These are phyloP conservation scores for Aeoliscus strigatus DNA, from an alignment of 2,797 vertebrate species.

Conservation along the genomic window DNA sequence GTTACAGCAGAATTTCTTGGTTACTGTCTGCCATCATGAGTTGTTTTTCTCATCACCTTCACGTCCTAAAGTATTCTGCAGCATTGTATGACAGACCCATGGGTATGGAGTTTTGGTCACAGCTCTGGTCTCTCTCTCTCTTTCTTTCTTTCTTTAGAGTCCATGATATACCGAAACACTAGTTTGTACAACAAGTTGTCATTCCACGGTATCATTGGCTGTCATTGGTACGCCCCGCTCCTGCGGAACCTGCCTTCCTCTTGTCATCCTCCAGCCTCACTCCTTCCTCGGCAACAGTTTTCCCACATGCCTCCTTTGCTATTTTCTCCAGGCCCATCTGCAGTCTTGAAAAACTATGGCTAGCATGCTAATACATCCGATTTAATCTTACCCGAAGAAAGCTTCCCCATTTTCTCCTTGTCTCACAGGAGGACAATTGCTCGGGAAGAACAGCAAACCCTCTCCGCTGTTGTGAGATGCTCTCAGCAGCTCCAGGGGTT, in stretches of 20 bases:
- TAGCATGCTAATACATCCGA: conserved; percentile 64
- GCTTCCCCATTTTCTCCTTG: conserved; percentile 38
- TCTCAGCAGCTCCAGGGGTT: conserved; percentile 58
- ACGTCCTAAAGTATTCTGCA: too few relatives aligned
- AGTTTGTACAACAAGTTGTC: too few relatives aligned
- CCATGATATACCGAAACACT: too few relatives aligned
- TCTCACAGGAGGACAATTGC: conserved; percentile 47
- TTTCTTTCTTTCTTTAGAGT: too few relatives aligned
- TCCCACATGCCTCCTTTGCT: conserved; percentile 33
- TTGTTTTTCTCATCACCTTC: too few relatives aligned
- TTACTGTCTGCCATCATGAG: too few relatives aligned
- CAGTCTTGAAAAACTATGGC: conserved; percentile 24
- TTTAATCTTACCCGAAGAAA: conserved; percentile 62
- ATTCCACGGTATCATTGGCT: too few relatives aligned
- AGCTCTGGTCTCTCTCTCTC: too few relatives aligned
- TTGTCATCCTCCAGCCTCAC: conserved; percentile 31
- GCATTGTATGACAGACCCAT: too few relatives aligned
- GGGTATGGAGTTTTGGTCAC: too few relatives aligned
- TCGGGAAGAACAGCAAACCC: conserved; percentile 26
- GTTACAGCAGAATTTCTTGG: too few relatives aligned
- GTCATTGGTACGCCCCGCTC: conserved; percentile 20
- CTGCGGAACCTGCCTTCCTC: conserved; percentile 20
- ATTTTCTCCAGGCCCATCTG: conserved; percentile 36
- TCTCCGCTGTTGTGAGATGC: conserved; percentile 31
- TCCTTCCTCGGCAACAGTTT: conserved; percentile 30